Conservation (phyloP, 2,888 invertebrate species). For the Cotesia congregata region DNA sequence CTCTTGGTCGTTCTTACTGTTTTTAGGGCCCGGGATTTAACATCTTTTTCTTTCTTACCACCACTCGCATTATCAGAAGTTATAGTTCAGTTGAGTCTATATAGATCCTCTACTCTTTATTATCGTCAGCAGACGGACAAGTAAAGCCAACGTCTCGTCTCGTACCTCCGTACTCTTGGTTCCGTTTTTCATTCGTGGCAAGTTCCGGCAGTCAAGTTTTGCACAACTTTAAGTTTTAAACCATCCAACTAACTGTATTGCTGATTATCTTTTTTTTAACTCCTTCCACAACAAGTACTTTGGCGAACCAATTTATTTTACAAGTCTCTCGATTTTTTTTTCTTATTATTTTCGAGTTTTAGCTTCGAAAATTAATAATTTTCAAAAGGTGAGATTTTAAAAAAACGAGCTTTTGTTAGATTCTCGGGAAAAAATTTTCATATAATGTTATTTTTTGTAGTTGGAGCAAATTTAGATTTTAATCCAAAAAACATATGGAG, state of each 20-base stretch:
- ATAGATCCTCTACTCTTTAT: constrained; percentile 4
- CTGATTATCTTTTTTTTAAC: constrained; percentile 5
- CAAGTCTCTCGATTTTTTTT: not conserved
- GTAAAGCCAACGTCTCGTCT: constrained; percentile 47
- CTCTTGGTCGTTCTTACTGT: not conserved
- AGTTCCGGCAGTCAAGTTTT: constrained; percentile 64
- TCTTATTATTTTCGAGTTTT: not conserved
- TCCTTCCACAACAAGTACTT: constrained; percentile 4
- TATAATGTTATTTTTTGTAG: no score
- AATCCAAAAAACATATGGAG: no score
- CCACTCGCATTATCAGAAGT: not conserved
- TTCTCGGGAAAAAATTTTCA: no score
- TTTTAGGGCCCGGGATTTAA: not conserved
- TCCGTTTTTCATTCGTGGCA: constrained; percentile 51
- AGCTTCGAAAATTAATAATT: not conserved
- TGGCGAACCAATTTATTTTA: not conserved
- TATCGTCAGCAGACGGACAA: constrained; percentile 29
- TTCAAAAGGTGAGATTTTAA: no score
- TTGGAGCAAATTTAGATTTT: no score
- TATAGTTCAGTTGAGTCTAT: not conserved
- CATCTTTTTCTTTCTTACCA: constrained; percentile 21
- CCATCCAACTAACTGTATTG: constrained; percentile 13
- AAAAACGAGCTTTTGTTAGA: no score
- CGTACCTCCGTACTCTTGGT: constrained; percentile 50
- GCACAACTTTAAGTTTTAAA: constrained; percentile 57